Evolutionary conservation across 92 coral and sea anemone species (phyloP), one percentile per base, ranked within the genome.

Genomic region (Umimayanthus chanpuru): DNA sequence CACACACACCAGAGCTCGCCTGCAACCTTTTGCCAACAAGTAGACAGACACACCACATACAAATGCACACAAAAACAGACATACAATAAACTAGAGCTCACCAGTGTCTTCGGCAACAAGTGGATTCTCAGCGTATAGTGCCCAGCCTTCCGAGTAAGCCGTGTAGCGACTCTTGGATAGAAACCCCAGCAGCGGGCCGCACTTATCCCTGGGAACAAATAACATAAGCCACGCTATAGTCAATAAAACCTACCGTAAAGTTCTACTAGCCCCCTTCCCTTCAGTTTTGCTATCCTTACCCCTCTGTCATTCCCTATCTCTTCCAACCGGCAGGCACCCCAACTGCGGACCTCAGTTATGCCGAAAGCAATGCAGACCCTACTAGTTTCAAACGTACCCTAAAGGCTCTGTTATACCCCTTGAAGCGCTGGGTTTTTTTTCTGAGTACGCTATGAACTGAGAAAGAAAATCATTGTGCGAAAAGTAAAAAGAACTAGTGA

Each of bases 131-230:
- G 98, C 95, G 72, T 94, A 94, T 32, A 94, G 90, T 26, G 92
- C 98, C 98, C 98, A 94, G 20, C 98, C 98, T 67, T 94, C 98
- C 4, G 98, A 89, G 82, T 44, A 94, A 9, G 98, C 94, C 21
- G 87, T 87, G 88, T 94, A 94, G 30, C 92, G 81, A 38, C 89
- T 91, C 25, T 80, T 90, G 26, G 47, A n/a, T 70, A 94, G 81
- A 18, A 86, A 89, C 14, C 93, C 90, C 20, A 94, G 83, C 49
- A 94, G 32, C 16, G 98, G 94, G 4, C 90, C 89, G 81, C 96
- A 93, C 53, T 86, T 70, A 78, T 93, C 94, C 58, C 91, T 93
- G 82, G 50, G 43, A 56, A 30, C 14, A 65, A 77, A 7, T 10
- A 65, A 21, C 76, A 77, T 5, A 21, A 11, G 3, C 10, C 26